phyloP scores from a whole-genome alignment of 2,113 vertebrate genomes.

The Cinclus mexicanus region DNA sequence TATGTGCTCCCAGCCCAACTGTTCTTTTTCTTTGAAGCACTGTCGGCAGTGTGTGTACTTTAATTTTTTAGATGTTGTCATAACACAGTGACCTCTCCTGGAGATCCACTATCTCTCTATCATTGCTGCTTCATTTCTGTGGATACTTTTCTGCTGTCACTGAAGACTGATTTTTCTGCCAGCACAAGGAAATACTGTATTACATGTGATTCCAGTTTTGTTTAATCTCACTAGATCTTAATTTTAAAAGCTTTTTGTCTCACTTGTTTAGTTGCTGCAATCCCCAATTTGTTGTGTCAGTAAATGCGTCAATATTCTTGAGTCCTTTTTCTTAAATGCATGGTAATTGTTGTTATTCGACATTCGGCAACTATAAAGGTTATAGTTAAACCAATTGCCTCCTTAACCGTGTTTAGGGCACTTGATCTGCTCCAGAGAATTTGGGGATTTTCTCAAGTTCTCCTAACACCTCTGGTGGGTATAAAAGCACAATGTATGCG shows the following conservation, averaged over 20 bases:
- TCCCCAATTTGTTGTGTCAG: not conserved
- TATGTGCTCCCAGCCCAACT: not conserved
- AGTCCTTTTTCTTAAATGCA: not conserved
- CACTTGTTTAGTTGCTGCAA: not conserved
- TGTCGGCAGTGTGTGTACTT: not conserved
- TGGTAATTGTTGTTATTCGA: not conserved
- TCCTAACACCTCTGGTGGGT: not conserved
- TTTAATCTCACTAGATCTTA: not conserved
- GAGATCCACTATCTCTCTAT: not conserved
- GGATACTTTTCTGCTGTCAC: not conserved
- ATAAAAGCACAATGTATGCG: not conserved
- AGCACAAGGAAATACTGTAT: not conserved
- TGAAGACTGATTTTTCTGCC: not conserved
- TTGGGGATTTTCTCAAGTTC: conserved; percentile 1
- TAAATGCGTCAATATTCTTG: not conserved
- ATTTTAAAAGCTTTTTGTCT: not conserved
- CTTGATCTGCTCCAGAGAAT: not conserved
- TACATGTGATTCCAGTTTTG: not conserved
- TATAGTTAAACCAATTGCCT: not conserved
- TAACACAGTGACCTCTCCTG: not conserved
- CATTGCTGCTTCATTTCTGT: not conserved
- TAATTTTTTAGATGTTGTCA: not conserved
- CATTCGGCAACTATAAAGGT: not conserved
- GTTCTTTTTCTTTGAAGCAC: not conserved
- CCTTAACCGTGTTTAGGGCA: not conserved